A percentile compares a stretch with the other conserved stretches of the same genome.
Evolutionary conservation across 2,888 invertebrate species (phyloP).

Genomic region (Thera britannica): DNA sequence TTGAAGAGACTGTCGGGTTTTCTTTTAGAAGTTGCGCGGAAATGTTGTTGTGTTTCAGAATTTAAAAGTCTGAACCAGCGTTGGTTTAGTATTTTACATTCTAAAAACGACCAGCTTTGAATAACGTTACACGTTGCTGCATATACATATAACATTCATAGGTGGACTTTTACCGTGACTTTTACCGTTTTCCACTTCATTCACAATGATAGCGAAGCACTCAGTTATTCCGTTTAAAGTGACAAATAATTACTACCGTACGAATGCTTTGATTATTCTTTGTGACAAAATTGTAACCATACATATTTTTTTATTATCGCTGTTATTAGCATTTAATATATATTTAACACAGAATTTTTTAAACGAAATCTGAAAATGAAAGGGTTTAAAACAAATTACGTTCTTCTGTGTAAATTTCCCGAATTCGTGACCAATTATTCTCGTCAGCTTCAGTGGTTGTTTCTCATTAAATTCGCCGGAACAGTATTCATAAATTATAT

Average conservation of each 20-base stretch:
- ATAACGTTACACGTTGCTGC: not conserved
- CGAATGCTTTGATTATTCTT: no score
- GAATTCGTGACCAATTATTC: conserved; percentile 43
- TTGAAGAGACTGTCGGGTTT: conserved; percentile 30
- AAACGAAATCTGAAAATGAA: conserved; percentile 15
- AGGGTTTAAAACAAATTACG: conserved; percentile 30
- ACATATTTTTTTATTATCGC: no score
- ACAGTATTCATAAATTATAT: conserved; percentile 48
- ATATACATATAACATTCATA: not conserved
- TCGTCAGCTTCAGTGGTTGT: conserved; percentile 45
- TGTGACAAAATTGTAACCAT: no score
- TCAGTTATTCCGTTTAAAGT: not conserved
- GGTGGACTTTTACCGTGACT: not conserved
- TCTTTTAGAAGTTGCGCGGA: conserved; percentile 8
- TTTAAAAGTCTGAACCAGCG: not conserved
- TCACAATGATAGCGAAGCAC: no score
- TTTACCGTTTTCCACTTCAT: no score
- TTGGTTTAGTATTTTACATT: conserved; percentile 14
- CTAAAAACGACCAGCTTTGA: not conserved
- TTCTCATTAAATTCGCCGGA: conserved; percentile 40
- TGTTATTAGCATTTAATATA: not conserved
- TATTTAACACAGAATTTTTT: not conserved
- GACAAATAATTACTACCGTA: not conserved
- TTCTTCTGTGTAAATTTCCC: conserved; percentile 33
- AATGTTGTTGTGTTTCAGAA: not conserved